Percentiles rank a stretch among this genome's conserved stretches.
phyloP scores from a whole-genome alignment of 2,888 invertebrate genomes.

The Cheilosia pagana region DNA sequence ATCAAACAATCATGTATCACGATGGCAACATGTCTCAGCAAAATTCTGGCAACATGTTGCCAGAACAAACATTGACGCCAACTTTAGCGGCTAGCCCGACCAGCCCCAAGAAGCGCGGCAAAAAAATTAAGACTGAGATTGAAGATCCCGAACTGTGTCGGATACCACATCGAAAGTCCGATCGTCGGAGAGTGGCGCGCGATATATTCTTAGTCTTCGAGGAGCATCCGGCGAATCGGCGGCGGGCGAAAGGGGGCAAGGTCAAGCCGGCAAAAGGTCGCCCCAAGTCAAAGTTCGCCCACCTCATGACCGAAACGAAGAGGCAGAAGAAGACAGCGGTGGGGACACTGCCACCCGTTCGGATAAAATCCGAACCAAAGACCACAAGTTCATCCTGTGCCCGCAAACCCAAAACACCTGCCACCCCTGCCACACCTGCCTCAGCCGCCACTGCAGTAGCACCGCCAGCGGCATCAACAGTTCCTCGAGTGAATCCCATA shows the following conservation, averaged over 20 bases:
- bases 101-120: conserved; percentile 55
- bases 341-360: conserved; percentile 54
- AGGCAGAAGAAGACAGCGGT: conserved; percentile 77
- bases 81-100: conserved; percentile 4
- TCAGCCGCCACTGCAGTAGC: not conserved
- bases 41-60: conserved; percentile 38
- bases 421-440: not conserved
- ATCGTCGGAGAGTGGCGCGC: conserved; percentile 82
- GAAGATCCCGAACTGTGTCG: conserved; percentile 73
- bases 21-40: conserved; percentile 70
- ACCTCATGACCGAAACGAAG: conserved; percentile 79
- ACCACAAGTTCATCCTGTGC: conserved; percentile 11
- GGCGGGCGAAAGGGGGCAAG: conserved; percentile 77
- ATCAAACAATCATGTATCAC: conserved; percentile 69
- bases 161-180: conserved; percentile 81
- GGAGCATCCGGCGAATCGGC: conserved; percentile 80
- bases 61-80: conserved; percentile 42
- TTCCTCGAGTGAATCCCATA: conserved; percentile 90
- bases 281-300: conserved; percentile 79
- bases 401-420: conserved; percentile 13
- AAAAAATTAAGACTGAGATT: conserved; percentile 75
- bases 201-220: conserved; percentile 83
- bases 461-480: conserved; percentile 34
- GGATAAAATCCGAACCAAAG: conserved; percentile 68
- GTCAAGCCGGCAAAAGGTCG: conserved; percentile 78